Evolutionary conservation across 2,888 invertebrate species (phyloP), one percentile per base, ranked within the genome.

Genomic region (Coleophora flavipennella): DNA sequence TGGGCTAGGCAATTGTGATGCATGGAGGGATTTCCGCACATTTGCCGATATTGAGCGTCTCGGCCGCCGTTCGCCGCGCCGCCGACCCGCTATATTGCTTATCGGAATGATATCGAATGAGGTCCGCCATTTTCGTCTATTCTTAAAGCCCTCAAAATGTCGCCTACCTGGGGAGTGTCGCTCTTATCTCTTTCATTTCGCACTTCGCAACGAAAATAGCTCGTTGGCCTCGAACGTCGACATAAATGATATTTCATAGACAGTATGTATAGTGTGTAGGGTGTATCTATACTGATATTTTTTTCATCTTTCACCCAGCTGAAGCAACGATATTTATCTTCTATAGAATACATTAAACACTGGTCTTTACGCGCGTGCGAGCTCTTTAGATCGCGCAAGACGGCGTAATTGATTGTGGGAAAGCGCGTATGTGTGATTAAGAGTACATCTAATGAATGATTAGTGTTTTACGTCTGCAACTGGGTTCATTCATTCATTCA

Each of bases 21-120:
- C 73, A 75, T 72, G 69, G 63, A 69, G 67, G 70, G 74, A 67
- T 72, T 74, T 71, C 64, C 73, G 66, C 65, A 67, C 68, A 67
- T 67, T 67, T 61, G 61, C 50, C 59, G 59, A 63, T 69, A 72
- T 73, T 67, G 64, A 67, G 64, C 66, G 20, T 20, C 20, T 20
- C 20, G 58, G 59, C 63, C 60, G 60, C 61, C 66, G 59, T 63
- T 63, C n/a, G 52, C 53, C 61, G 55, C 54, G 53, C 56, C 47
- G 50, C 56, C 55, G 53, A 56, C 64, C 60, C 59, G 54, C 58
- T 59, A 63, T 70, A 70, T 71, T 67, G 72, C 71, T 73, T 75
- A 76, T 73, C 71, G 67, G 57, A 69, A 68, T 72, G 64, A 67
- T 70, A 71, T 72, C 66, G 67, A 65, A 67, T 67, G 62, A 67